Evolutionary conservation across 2,113 vertebrate genomes (phyloP), one percentile per base, ranked within the genome.

Genomic region (Mirza zaza): DNA sequence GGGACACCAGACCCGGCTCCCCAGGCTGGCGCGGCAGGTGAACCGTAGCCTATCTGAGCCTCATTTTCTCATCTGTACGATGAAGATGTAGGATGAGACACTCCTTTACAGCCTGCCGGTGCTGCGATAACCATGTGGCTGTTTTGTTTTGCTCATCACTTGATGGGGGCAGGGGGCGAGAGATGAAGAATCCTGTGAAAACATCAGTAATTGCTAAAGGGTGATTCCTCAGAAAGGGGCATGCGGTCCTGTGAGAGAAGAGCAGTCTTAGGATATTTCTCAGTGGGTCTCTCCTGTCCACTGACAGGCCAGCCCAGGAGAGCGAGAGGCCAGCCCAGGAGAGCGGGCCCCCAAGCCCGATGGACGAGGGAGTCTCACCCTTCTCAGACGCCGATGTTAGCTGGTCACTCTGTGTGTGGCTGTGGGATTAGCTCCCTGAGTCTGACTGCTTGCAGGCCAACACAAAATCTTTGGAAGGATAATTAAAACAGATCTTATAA

Each of bases 201-300:
- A 68, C 29, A 12, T 85, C 84, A 75, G 17, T 79, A 36, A 83
- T 68, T 92, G 63, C 70, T 59, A 71, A 89, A 91, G 75, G 42
- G 13, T 52, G 59, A 63, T 83, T 21, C 42, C 20, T 48, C 52
- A 23, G 48, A 83, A 85, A 86, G 65, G 6, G 21, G 6, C 70
- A 25, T 0, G 4, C 2, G 11, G 80, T 57, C 87, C 84, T 57
- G 5, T 27, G n/a, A 87, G 65, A 84, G 27, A 55, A 59, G 13
- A 32, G 32, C 23, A 2, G 11, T 9, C 55, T 85, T 21, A 32
- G 32, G 75, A 0, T 36, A 50, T 94, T 95, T 92, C 32, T 39
- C 86, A 68, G 1, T 23, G 36, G 15, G 32, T 27, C 17, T 73
- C 27, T 4, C 39, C 12, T 23, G 8, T 59, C n/a, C 29, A 4